phyloP scores from a whole-genome alignment of 2,113 vertebrate genomes.

The Chamaetylas fuelleborni region DNA sequence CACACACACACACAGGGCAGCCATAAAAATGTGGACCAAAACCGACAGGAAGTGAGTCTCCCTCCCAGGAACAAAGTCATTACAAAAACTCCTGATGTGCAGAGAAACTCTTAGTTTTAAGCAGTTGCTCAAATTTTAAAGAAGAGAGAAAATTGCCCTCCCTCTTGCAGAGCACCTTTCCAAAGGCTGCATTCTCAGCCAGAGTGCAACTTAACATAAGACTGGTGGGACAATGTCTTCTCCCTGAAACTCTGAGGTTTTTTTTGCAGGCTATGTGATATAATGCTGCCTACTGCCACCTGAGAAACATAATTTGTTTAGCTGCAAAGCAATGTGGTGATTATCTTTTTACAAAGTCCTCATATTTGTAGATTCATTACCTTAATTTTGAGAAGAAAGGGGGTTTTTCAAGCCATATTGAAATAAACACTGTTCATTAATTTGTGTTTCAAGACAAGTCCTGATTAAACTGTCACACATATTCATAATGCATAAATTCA shows the following conservation, averaged over 20 bases:
- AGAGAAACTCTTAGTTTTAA: background rate
- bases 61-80: background rate
- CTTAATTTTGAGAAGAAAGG: background rate
- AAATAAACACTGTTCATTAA: background rate
- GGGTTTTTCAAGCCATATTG: background rate
- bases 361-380: background rate
- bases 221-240: fast-evolving
- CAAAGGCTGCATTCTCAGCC: background rate
- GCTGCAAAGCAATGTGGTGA: background rate
- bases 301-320: background rate
- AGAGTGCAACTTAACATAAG: fast-evolving
- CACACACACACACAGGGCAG: background rate
- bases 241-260: background rate
- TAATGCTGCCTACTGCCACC: background rate
- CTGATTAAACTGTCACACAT: background rate
- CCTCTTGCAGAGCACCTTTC: background rate
- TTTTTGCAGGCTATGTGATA: background rate
- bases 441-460: background rate
- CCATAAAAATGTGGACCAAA: background rate
- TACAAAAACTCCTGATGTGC: background rate
- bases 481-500: background rate
- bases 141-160: background rate
- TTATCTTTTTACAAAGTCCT: background rate
- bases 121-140: background rate
- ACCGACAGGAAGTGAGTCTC: background rate